Conservation (phyloP, 2,797 vertebrate genomes). For the Trichosurus vulpecula region DNA sequence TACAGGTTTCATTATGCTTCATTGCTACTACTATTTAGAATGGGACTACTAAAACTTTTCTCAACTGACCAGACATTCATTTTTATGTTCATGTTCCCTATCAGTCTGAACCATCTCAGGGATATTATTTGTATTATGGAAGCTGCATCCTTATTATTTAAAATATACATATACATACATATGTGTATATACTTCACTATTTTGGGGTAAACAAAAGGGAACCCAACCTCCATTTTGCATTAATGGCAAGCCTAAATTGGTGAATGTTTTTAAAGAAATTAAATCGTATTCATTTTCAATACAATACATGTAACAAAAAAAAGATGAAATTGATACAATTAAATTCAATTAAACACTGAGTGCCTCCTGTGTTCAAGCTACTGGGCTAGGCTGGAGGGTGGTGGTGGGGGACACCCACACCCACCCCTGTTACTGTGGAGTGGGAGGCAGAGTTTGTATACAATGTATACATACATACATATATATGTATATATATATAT, state of each 20-base stretch:
- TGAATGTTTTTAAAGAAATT: slow-evolving; percentile 42
- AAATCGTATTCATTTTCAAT: slow-evolving; percentile 44
- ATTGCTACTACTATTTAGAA: slow-evolving; percentile 70
- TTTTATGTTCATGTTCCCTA: slow-evolving; percentile 78
- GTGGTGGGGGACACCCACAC: no score
- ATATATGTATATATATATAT: no score
- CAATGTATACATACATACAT: no score
- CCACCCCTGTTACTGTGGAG: background rate
- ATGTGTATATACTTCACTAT: background rate
- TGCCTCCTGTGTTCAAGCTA: background rate
- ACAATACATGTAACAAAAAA: background rate
- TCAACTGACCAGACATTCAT: slow-evolving; percentile 79
- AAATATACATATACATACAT: background rate
- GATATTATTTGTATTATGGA: slow-evolving; percentile 75
- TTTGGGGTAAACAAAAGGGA: slow-evolving; percentile 41
- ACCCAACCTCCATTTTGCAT: slow-evolving; percentile 23
- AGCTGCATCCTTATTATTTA: slow-evolving; percentile 73
- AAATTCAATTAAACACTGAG: slow-evolving; percentile 26
- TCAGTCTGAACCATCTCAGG: slow-evolving; percentile 71
- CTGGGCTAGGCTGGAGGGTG: background rate
- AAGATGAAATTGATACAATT: slow-evolving; percentile 40
- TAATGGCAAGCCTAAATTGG: slow-evolving; percentile 36
- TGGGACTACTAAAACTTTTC: slow-evolving; percentile 78
- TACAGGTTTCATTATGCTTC: slow-evolving; percentile 83
- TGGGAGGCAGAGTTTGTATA: background rate